phyloP scores from a whole-genome alignment of 2,888 invertebrate species.

The Caenorhabditis imperialis region DNA sequence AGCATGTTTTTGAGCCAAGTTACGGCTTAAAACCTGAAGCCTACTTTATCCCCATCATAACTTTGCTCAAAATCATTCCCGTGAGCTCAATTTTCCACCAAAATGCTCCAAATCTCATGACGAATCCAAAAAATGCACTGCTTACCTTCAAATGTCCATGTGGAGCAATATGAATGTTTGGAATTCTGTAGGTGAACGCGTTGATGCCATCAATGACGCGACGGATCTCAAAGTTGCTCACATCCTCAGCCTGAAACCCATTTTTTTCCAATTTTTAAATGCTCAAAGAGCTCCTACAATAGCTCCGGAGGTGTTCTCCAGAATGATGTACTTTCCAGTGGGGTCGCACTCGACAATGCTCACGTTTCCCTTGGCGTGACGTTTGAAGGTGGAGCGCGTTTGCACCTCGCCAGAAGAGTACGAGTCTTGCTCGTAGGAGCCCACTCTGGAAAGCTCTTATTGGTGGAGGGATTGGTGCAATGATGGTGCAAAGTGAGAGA shows the following conservation, averaged over 20 bases:
- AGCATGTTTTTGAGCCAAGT: no score
- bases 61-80: no score
- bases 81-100: no score
- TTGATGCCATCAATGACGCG: slow-evolving; percentile 39
- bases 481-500: background rate
- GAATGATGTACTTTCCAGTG: slow-evolving; percentile 80
- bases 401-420: slow-evolving; percentile 38
- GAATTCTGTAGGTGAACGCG: slow-evolving; percentile 51
- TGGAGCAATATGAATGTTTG: slow-evolving; percentile 26
- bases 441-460: slow-evolving; percentile 32
- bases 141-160: slow-evolving; percentile 40
- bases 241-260: slow-evolving; percentile 34
- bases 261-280: background rate
- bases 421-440: slow-evolving; percentile 17
- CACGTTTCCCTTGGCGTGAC: slow-evolving; percentile 78
- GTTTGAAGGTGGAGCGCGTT: slow-evolving; percentile 52
- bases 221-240: slow-evolving; percentile 45
- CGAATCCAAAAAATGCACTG: no score
- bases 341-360: slow-evolving; percentile 79
- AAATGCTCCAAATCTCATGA: no score
- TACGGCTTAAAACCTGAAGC: no score
- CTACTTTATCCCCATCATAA: no score
- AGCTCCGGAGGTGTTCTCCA: slow-evolving; percentile 80
- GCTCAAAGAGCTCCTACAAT: slow-evolving; percentile 17
- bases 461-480: background rate